Evolutionary conservation across 2,888 invertebrate genomes (phyloP), one percentile per base, ranked within the genome.

Genomic region (Ptilodon capucinus): DNA sequence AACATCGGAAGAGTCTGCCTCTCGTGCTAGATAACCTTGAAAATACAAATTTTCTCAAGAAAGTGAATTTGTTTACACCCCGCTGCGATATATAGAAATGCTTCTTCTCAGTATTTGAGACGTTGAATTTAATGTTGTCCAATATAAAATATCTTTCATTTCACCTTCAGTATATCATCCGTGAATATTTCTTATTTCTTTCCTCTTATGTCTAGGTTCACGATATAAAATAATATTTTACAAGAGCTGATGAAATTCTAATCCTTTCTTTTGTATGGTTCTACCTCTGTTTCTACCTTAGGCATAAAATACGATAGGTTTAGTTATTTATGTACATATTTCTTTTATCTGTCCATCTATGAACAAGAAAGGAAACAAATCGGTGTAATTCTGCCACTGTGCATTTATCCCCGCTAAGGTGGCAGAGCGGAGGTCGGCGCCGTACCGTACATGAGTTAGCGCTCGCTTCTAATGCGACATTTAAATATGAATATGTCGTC

Each of bases 401-500:
- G 51, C 61, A 68, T 68, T 64, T 64, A 68, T 68, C 61, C 53
- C 60, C 56, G 57, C 57, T 67, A 64, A 51, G 50, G 48, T 30
- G 57, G 55, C 60, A n/a, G n/a, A 3, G 28, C 57, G 50, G n/a
- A n/a, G n/a, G n/a, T 57, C 55, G 60, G n/a, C 57, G 56, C 63
- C 57, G 59, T 50, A 55, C 60, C 9, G 69, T 79, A 78, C 82
- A 76, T 76, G 83, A 83, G 78, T 71, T 76, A 76, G 68, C 73
- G 62, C 71, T 57, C 48, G 77, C 68, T 75, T 70, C 73, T 79
- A 76, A 68, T 71, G 72, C 77, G 79, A 80, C 80, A 90, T 90
- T 88, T 87, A 82, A 88, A 90, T 89, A 87, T 88, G 89, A 90
- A 88, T 87, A 79, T 82, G 83, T 82, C 84, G 70, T 57, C 64